Evolutionary conservation across 2,888 invertebrate species (phyloP).

Genomic region (Yponomeuta evonymella): DNA sequence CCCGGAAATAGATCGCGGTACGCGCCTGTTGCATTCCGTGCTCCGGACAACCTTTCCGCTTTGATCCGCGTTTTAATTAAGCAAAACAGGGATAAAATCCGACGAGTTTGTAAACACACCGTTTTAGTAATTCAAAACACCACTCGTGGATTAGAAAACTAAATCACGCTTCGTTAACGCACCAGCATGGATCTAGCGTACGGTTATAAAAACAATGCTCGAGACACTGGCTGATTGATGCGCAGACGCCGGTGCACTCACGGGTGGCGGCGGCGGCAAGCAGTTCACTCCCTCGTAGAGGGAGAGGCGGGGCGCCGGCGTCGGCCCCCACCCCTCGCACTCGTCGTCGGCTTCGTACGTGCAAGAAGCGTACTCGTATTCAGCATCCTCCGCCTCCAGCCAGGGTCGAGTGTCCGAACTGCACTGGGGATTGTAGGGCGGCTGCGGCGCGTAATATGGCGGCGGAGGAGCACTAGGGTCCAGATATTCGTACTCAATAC

Average conservation of each 20-base stretch:
- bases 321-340: conserved; percentile 27
- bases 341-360: conserved; percentile 38
- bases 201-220: neutral
- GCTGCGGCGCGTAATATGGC: conserved; percentile 51
- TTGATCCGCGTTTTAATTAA: conserved; percentile 50
- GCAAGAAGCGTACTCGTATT: conserved; percentile 28
- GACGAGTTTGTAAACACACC: conserved; percentile 17
- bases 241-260: conserved; percentile 40
- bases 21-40: conserved; percentile 62
- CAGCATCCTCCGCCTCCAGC: neutral
- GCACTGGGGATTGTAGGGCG: conserved; percentile 63
- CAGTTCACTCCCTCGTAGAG: conserved; percentile 69
- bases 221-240: conserved; percentile 3
- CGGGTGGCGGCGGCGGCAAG: conserved; percentile 36
- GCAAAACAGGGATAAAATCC: conserved; percentile 33
- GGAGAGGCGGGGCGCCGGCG: conserved; percentile 53
- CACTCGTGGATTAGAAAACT: neutral
- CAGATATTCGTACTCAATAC: conserved; percentile 38
- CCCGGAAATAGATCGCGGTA: conserved; percentile 70
- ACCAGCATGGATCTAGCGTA: neutral
- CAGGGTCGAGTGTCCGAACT: conserved; percentile 24
- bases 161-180: neutral
- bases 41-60: conserved; percentile 57
- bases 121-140: neutral
- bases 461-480: conserved; percentile 49